These are phyloP conservation scores for Apis dorsata DNA, from an alignment of 1,140 invertebrate species.

Conservation along the genomic window DNA sequence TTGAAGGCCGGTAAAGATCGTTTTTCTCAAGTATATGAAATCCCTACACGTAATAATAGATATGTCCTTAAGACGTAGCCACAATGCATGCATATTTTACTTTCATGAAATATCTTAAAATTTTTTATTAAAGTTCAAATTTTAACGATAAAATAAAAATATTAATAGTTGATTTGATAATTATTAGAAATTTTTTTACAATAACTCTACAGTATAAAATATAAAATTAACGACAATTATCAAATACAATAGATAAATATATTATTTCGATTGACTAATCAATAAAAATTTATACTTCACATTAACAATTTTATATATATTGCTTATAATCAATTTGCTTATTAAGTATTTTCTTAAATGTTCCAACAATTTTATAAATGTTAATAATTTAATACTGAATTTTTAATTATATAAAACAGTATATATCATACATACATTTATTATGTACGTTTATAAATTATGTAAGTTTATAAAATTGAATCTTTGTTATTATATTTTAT, in stretches of 20 bases:
- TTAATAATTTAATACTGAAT: neutral
- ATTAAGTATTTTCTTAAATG: neutral
- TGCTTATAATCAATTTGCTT: neutral
- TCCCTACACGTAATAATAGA: constrained; percentile 18
- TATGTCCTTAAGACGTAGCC: constrained; percentile 5
- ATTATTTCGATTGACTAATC: neutral
- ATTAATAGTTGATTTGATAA: too few species aligned
- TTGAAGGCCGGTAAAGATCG: constrained; percentile 75
- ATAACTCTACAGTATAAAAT: neutral
- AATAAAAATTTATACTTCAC: neutral
- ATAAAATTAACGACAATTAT: neutral
- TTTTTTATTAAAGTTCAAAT: neutral
- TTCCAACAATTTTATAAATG: too few species aligned
- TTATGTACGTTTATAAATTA: too few species aligned
- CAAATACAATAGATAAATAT: neutral
- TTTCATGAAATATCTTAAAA: neutral
- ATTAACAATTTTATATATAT: neutral
- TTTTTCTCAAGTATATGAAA: constrained; percentile 44
- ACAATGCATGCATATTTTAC: neutral
- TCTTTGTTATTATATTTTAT: neutral
- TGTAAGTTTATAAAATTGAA: neutral
- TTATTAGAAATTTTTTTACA: neutral
- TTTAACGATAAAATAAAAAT: neutral
- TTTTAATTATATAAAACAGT: neutral
- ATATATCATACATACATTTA: neutral